Base-by-base conservation (phyloP, 2,888 invertebrate species). In the Acleris sparsana region DNA sequence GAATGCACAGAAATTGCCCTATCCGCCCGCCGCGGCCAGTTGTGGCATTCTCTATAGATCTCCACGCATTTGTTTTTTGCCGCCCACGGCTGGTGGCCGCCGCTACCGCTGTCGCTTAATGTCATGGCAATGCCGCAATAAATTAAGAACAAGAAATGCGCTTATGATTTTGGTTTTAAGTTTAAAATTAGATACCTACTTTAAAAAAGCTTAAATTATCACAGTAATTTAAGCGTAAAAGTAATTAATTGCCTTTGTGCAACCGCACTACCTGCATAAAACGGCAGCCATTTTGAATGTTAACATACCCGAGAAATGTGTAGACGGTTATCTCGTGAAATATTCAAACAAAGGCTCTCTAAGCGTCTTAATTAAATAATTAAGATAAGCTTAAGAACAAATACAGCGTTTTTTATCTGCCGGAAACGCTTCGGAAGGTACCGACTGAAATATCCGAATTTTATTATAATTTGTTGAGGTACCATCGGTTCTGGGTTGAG, bases 401-500 rank as follows among this genome's bases (percentile, higher is more conserved):
- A 89, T 84, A 85, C 86, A 86, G 78, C 80, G 80, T 82, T 86
- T 83, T 79, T 85, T 86, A 88, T 88, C 87, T 87, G 84, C 70
- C 86, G 87, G 89, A 89, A 90, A 88, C 79, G 82, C 80, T 75
- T 85, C 88, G 86, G 89, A 87, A 89, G 80, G 79, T 79, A 80
- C 80, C 76, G 80, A 82, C 80, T 77, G 72, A 82, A 86, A 83
- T 85, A 82, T 87, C 83, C 82, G 84, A 82, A 85, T 87, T 85
- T 85, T 86, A 13, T 39, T 39, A 39, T 13, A 13, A 39, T 39
- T n/a, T 39, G 13, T 13, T 39, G 57, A 22, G 25, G 25, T 66
- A 66, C 66, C n/a, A 62, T 18, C 25, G 52, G 65, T 61, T 56
- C 18, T 16, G 53, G 49, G 43, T 63, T 58, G 17, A 29, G 5